phyloP scores from a whole-genome alignment of 2,113 vertebrate genomes.

The Scolopax mira region DNA sequence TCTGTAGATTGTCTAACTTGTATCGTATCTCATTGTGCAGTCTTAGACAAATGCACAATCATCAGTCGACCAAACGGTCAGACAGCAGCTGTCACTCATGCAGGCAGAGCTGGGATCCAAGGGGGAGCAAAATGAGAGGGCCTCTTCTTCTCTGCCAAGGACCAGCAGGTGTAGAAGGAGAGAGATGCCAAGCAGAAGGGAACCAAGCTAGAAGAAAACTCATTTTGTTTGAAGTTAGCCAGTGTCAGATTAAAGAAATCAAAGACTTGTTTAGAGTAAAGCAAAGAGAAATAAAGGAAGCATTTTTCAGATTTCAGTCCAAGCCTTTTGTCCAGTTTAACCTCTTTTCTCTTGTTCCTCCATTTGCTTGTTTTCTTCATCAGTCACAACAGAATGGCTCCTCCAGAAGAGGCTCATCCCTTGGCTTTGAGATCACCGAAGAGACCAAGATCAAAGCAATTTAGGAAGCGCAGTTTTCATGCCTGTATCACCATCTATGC shows the following conservation, averaged over 20 bases:
- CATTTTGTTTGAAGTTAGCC: conserved; percentile 56
- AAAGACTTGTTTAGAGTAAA: conserved; percentile 48
- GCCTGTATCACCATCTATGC: background rate
- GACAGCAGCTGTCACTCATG: conserved; percentile 51
- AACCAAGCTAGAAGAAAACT: conserved; percentile 61
- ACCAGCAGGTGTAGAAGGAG: conserved; percentile 46
- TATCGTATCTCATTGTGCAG: background rate
- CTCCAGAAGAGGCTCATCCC: conserved; percentile 34
- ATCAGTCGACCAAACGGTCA: background rate
- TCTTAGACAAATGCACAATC: background rate
- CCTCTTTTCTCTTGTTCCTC: conserved; percentile 7
- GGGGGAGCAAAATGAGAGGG: background rate
- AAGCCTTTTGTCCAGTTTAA: conserved; percentile 64
- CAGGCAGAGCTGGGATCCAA: conserved; percentile 46
- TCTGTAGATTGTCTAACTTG: conserved; percentile 27
- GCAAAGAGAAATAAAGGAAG: conserved; percentile 39
- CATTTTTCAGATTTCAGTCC: conserved; percentile 40
- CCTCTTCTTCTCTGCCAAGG: conserved; percentile 47
- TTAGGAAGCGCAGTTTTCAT: background rate
- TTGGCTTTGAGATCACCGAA: conserved; percentile 18
- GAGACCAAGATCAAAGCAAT: conserved; percentile 7
- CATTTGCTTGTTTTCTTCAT: conserved; percentile 29
- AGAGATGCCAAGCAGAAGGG: conserved; percentile 61
- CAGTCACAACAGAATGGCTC: conserved; percentile 1
- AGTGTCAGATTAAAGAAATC: conserved; percentile 63